Conservation (phyloP, 2,888 invertebrate genomes). For the Archips crataeganus region DNA sequence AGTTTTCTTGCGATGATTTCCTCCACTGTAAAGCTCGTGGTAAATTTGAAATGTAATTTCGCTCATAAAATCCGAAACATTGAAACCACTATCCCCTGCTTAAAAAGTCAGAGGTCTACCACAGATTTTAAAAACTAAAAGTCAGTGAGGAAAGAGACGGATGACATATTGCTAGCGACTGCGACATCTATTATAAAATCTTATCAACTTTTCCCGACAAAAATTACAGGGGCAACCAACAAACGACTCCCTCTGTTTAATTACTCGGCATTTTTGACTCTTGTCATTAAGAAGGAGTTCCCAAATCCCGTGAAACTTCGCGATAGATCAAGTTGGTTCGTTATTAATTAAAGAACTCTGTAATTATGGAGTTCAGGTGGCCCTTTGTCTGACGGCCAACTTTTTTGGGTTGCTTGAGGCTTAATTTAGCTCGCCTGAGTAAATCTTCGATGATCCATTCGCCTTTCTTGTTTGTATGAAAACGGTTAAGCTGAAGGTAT, state of each 20-base stretch:
- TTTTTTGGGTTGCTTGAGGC: conserved; percentile 14
- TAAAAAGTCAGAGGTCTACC: too few relatives aligned
- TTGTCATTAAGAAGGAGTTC: conserved; percentile 54
- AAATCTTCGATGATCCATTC: background rate
- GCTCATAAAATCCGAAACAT: too few relatives aligned
- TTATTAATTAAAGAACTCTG: conserved; percentile 76
- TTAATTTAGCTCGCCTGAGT: background rate
- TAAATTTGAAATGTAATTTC: too few relatives aligned
- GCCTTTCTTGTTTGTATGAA: background rate
- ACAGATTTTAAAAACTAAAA: too few relatives aligned
- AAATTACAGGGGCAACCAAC: background rate
- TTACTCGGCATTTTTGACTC: conserved; percentile 65
- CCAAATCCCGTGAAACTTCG: conserved; percentile 22
- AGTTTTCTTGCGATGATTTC: too few relatives aligned
- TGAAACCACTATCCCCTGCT: too few relatives aligned
- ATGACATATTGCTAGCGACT: background rate
- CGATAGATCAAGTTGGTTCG: conserved; percentile 51
- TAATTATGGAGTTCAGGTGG: conserved; percentile 68
- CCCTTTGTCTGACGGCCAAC: conserved; percentile 41
- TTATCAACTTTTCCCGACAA: background rate
- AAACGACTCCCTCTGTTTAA: conserved; percentile 53
- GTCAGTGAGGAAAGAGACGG: too few relatives aligned
- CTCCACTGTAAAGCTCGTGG: too few relatives aligned
- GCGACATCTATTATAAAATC: background rate
- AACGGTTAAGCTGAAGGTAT: background rate